Evolutionary conservation across 2,797 vertebrate species (phyloP), one percentile per base, ranked within the genome.

Genomic region (Pangasius sanitwongsei): DNA sequence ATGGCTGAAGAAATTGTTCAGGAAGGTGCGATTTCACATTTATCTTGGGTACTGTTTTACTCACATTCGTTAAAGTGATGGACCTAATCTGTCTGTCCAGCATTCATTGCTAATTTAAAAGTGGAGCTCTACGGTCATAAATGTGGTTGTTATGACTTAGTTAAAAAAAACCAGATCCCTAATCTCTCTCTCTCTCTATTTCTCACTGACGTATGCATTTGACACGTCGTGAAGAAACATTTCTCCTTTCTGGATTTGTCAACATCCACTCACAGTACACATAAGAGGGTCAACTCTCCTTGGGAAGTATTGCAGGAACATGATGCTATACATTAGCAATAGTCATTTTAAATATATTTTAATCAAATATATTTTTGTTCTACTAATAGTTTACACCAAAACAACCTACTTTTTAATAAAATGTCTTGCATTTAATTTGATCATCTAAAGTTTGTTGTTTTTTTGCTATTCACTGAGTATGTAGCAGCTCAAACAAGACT

Each of bases 81-180:
- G 89, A 91, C 83, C 37, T 44, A 89, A 80, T 85, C 63, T 92
- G 92, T 92, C 92, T 88, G 83, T 1, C 57, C 87, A 70, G 77
- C 78, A 65, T 88, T 91, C 70, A 2, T 41, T 53, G 89, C 86
- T 89, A 83, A 91, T 94, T 93, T 89, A 90, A 59, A 89, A 86
- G 83, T 93, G 88, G 89, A 88, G 88, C 91, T 93, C 85, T 89
- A 82, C 31, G 83, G 88, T 82, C 78, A 90, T 78, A 87, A 91
- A 92, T 59, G 88, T 87, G 0, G 59, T 93, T 92, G 90, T 91
- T 92, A 92, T 94, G 94, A 96, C 92, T 94, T 94, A 95, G 94
- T 93, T 92, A 89, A 94, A 95, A 94, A 41, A 41, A 95, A 92
- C 1, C 93, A 94, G 89, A 90, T 91, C 81, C 86, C 87, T 92